Percentiles rank a stretch among this genome's conserved stretches.
Evolutionary conservation across 2,888 invertebrate genomes (phyloP).

Genomic region (Stegana nigrithorax): DNA sequence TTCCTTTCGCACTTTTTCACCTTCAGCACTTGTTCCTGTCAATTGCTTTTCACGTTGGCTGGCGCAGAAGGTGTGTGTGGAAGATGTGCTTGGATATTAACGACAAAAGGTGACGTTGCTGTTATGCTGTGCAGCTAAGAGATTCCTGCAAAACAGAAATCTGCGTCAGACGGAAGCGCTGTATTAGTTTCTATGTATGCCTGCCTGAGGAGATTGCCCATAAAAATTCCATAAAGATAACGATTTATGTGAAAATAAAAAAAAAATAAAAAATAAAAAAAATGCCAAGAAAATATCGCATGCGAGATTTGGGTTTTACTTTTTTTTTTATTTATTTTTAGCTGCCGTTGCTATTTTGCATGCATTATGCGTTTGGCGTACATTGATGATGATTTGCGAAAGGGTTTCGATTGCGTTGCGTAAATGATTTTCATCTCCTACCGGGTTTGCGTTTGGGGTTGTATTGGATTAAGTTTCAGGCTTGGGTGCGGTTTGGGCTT

Average conservation of each 20-base stretch:
- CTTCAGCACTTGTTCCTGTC: conserved; percentile 25
- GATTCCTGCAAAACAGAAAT: too few relatives aligned
- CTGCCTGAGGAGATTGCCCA: conserved; percentile 65
- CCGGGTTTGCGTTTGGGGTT: not conserved
- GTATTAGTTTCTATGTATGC: conserved; percentile 57
- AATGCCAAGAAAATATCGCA: not conserved
- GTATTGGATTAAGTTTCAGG: conserved; percentile 29
- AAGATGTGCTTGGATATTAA: conserved; percentile 1
- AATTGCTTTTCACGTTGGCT: conserved; percentile 22
- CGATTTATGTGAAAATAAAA: conserved; percentile 57
- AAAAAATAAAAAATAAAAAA: not conserved
- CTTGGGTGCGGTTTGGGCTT: conserved; percentile 23
- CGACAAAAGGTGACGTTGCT: conserved; percentile 5
- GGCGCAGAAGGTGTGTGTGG: not conserved
- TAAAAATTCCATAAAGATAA: conserved; percentile 66
- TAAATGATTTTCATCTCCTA: conserved; percentile 54
- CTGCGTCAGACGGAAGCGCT: conserved; percentile 48
- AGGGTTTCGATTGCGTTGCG: conserved; percentile 19
- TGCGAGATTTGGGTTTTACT: not conserved
- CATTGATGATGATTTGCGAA: conserved; percentile 9
- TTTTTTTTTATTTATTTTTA: conserved; percentile 9
- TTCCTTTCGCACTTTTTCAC: not conserved
- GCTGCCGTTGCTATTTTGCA: not conserved
- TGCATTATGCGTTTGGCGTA: not conserved
- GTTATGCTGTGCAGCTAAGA: conserved; percentile 5